Conservation (phyloP, 2,797 vertebrate species). For the Neomorphus geoffroyi region DNA sequence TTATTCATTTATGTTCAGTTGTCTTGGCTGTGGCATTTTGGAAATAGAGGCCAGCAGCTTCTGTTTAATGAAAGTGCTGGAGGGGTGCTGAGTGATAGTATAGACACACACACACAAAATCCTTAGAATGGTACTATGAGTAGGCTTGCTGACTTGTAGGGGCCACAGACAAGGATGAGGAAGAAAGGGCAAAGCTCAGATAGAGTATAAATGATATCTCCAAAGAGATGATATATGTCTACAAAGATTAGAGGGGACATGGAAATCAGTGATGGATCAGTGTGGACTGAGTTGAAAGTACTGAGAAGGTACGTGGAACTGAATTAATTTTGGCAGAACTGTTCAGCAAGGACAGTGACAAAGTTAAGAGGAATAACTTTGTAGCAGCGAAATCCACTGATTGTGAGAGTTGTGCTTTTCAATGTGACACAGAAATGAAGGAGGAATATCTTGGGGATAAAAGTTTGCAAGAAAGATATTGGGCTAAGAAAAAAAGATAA, state of each 20-base stretch:
- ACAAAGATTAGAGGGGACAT: neutral
- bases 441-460: neutral
- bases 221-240: neutral
- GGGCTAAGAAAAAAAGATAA: neutral
- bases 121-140: neutral
- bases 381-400: neutral
- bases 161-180: neutral
- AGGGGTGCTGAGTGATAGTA: neutral
- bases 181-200: neutral
- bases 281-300: neutral
- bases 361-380: neutral
- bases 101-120: neutral
- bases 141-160: neutral
- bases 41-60: neutral
- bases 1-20: neutral
- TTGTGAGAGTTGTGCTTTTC: neutral
- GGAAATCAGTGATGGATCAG: neutral
- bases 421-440: neutral
- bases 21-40: neutral
- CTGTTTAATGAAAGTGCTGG: neutral
- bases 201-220: neutral
- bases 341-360: neutral
- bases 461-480: neutral
- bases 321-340: neutral
- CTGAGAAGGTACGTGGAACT: neutral